Evolutionary conservation across 1,140 invertebrate species (phyloP).

Genomic region (Trinorchestia longiramus): DNA sequence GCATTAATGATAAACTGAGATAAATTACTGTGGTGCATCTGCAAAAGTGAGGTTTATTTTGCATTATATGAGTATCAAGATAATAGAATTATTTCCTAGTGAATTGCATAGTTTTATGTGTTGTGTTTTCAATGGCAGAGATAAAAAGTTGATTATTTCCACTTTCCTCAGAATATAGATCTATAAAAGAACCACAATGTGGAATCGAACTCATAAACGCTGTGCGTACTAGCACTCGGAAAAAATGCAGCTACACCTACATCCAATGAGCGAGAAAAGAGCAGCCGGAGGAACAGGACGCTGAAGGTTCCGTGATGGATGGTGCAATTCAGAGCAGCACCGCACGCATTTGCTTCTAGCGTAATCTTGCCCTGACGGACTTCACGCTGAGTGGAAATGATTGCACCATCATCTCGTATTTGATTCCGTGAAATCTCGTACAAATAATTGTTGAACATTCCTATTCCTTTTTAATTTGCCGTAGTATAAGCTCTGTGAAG

Average conservation of each 20-base stretch:
- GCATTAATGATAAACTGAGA: background rate
- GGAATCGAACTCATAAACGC: background rate
- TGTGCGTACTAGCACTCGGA: background rate
- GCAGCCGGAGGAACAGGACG: background rate
- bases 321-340: conserved; percentile 26
- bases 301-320: conserved; percentile 6
- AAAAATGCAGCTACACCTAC: background rate
- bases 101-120: too few species aligned
- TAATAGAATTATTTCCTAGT: background rate
- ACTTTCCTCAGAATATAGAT: background rate
- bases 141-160: background rate
- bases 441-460: background rate
- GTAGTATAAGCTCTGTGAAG: background rate
- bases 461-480: background rate
- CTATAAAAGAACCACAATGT: background rate
- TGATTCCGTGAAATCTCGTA: background rate
- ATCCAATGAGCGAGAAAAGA: background rate
- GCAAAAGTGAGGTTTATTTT: background rate
- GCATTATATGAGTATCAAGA: background rate
- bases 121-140: too few species aligned
- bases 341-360: background rate
- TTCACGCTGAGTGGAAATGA: background rate
- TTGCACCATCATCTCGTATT: background rate
- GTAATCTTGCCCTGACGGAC: background rate
- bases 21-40: background rate